Percentiles rank a stretch among this genome's conserved stretches.
Evolutionary conservation across 2,888 invertebrate genomes (phyloP).

Genomic region (Oxystoma pomonae): DNA sequence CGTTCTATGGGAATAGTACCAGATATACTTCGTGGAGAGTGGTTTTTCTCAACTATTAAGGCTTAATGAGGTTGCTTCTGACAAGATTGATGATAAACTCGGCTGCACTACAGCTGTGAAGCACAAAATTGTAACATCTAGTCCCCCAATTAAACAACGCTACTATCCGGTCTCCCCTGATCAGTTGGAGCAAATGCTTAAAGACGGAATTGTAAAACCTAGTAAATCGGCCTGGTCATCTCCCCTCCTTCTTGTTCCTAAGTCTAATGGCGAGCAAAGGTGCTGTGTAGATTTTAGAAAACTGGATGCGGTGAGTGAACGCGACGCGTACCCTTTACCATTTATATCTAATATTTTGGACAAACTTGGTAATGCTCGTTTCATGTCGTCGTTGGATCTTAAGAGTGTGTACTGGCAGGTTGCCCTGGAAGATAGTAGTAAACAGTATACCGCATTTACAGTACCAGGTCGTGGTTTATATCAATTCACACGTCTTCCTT

Average conservation of each 20-base stretch:
- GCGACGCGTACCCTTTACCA: constrained; percentile 36
- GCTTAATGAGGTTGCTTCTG: too few relatives aligned
- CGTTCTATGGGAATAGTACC: constrained; percentile 1
- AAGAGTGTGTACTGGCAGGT: constrained; percentile 33
- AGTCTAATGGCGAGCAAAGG: constrained; percentile 26
- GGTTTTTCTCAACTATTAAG: constrained; percentile 5
- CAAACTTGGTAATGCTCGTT: constrained; percentile 31
- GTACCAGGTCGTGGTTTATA: too few relatives aligned
- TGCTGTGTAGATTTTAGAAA: constrained; percentile 35
- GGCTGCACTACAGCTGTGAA: too few relatives aligned
- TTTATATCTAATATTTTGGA: constrained; percentile 34
- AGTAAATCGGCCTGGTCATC: constrained; percentile 30
- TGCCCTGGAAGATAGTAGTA: constrained; percentile 23
- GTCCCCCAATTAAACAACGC: too few relatives aligned
- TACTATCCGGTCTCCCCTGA: too few relatives aligned
- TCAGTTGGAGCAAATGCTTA: too few relatives aligned
- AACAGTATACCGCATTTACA: constrained; percentile 35
- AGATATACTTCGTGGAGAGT: not conserved
- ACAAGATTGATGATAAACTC: too few relatives aligned
- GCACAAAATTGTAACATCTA: too few relatives aligned
- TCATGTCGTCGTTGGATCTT: constrained; percentile 34
- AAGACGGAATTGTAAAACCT: constrained; percentile 30
- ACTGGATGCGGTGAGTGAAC: constrained; percentile 32
- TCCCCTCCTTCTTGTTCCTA: constrained; percentile 29
- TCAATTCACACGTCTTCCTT: constrained; percentile 35